A percentile compares a stretch with the other conserved stretches of the same genome.
These are phyloP conservation scores for Phataginus tetradactyla DNA, from an alignment of 2,797 vertebrate species.

Conservation along the genomic window DNA sequence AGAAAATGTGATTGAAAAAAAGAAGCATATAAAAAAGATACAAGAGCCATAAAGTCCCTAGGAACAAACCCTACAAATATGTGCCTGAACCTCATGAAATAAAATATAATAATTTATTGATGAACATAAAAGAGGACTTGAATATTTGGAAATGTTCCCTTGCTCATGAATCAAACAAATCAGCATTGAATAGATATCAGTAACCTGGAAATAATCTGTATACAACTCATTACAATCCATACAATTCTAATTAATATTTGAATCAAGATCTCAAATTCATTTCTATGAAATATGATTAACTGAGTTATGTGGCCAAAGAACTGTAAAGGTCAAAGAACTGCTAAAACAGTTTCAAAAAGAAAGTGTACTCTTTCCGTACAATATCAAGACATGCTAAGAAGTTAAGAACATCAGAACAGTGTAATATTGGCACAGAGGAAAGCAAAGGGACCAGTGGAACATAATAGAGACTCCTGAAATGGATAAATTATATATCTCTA, in stretches of 20 bases:
- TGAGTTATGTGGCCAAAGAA: not conserved
- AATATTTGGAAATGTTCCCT: not conserved
- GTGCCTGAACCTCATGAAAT: not conserved
- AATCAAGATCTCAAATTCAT: not conserved
- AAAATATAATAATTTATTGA: not conserved
- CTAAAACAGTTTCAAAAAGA: not conserved
- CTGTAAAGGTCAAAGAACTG: not conserved
- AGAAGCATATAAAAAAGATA: not conserved
- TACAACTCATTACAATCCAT: not conserved
- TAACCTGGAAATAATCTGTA: not conserved
- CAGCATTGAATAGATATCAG: not conserved
- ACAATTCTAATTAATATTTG: not conserved
- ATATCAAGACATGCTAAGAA: not conserved
- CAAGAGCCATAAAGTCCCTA: not conserved
- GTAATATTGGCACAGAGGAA: not conserved
- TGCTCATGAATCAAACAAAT: not conserved
- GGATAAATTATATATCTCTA: too few species aligned
- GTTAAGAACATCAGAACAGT: not conserved
- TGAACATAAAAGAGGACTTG: not conserved
- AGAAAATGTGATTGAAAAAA: not conserved
- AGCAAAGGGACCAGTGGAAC: not conserved
- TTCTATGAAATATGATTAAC: not conserved
- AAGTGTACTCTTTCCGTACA: not conserved
- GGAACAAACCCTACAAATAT: not conserved
- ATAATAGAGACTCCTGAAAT: not conserved